A percentile compares a stretch with the other conserved stretches of the same genome.
These are phyloP conservation scores for Gasteruption jaculator DNA, from an alignment of 2,888 invertebrate species.

Conservation along the genomic window DNA sequence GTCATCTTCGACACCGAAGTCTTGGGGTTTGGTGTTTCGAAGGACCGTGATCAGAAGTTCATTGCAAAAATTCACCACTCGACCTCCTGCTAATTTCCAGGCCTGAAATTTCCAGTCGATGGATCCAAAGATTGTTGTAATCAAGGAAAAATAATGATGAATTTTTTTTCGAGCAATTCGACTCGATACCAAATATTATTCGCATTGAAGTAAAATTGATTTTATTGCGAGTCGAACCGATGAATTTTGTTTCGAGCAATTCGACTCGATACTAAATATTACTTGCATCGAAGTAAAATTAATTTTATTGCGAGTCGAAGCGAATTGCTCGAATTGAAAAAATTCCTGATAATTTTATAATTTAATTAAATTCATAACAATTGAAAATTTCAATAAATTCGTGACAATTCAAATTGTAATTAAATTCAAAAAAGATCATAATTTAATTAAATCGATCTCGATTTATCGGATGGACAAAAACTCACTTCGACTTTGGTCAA, in stretches of 20 bases:
- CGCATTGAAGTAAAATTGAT: too few relatives aligned
- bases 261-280: too few relatives aligned
- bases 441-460: background rate
- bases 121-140: slow-evolving; percentile 2
- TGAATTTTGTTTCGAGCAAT: too few relatives aligned
- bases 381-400: too few relatives aligned
- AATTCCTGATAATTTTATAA: too few relatives aligned
- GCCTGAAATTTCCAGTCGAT: slow-evolving; percentile 38
- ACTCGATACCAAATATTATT: too few relatives aligned
- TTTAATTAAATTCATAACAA: too few relatives aligned
- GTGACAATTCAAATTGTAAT: slow-evolving; percentile 4
- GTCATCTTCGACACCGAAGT: slow-evolving; percentile 21
- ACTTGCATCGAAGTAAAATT: too few relatives aligned
- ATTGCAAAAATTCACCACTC: slow-evolving; percentile 52
- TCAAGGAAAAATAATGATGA: background rate
- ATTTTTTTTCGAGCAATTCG: too few relatives aligned
- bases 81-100: slow-evolving; percentile 50
- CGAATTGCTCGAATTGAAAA: too few relatives aligned
- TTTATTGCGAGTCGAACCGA: too few relatives aligned
- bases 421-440: background rate
- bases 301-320: too few relatives aligned
- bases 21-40: slow-evolving; percentile 35
- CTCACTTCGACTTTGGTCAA: slow-evolving; percentile 52
- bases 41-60: slow-evolving; percentile 50
- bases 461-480: slow-evolving; percentile 7